Percentiles rank a stretch among this genome's conserved stretches.
These are phyloP conservation scores for Limnephilus rhombicus DNA, from an alignment of 2,888 invertebrate species.

Conservation along the genomic window DNA sequence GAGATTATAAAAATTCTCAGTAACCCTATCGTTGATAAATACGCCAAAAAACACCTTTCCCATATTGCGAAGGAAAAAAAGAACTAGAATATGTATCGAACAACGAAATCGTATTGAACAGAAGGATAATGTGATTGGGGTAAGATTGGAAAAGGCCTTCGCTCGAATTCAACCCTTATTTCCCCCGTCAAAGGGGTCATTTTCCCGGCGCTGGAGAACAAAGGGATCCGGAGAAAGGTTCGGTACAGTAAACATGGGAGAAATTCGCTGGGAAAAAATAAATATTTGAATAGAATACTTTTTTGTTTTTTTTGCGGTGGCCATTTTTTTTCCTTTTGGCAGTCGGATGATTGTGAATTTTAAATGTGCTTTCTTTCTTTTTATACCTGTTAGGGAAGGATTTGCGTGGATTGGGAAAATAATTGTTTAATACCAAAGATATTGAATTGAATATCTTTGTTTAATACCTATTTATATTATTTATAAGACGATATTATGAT, in stretches of 20 bases:
- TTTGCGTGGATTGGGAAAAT: background rate
- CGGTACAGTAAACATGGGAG: slow-evolving; percentile 30
- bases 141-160: background rate
- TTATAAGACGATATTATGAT: too few relatives aligned
- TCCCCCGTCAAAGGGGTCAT: background rate
- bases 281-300: slow-evolving; percentile 46
- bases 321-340: background rate
- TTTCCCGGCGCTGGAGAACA: slow-evolving; percentile 29
- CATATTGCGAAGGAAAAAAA: slow-evolving; percentile 61
- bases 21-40: slow-evolving; percentile 24
- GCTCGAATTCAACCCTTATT: background rate
- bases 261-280: slow-evolving; percentile 49
- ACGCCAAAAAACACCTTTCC: slow-evolving; percentile 60
- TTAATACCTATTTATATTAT: too few relatives aligned
- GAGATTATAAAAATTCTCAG: background rate
- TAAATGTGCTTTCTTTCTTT: background rate
- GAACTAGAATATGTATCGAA: slow-evolving; percentile 52
- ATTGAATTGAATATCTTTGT: too few relatives aligned
- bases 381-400: background rate
- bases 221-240: slow-evolving; percentile 45
- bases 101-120: slow-evolving; percentile 45
- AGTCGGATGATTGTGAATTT: background rate
- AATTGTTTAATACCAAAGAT: background rate
- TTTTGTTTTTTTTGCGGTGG: slow-evolving; percentile 5
- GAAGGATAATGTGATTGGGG: slow-evolving; percentile 52